A percentile compares a stretch with the other conserved stretches of the same genome.
Conservation (phyloP, 2,888 invertebrate species). For the Lysandra bellargus region DNA sequence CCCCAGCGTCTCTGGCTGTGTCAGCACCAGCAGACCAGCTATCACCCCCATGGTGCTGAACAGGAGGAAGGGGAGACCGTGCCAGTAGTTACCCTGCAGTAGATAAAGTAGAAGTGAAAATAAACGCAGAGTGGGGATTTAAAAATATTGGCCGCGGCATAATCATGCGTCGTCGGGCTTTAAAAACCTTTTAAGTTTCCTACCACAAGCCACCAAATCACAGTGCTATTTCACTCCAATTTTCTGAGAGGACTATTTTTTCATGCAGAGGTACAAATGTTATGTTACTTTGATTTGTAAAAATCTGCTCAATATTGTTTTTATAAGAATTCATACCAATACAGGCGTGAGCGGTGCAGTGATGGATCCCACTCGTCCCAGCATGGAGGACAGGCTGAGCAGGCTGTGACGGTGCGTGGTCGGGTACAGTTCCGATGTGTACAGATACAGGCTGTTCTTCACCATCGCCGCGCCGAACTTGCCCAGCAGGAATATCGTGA, state of each 20-base stretch:
- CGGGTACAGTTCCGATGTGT: slow-evolving; percentile 86
- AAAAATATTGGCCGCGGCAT: too few relatives aligned
- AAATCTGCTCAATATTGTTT: too few relatives aligned
- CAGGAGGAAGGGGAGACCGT: slow-evolving; percentile 73
- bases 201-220: too few relatives aligned
- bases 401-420: slow-evolving; percentile 84
- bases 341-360: slow-evolving; percentile 85
- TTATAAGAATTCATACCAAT: slow-evolving; percentile 63
- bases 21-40: slow-evolving; percentile 77
- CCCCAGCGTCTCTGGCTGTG: slow-evolving; percentile 83
- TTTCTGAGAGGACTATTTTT: too few relatives aligned
- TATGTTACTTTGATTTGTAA: too few relatives aligned
- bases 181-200: too few relatives aligned
- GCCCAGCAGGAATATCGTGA: slow-evolving; percentile 79
- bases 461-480: slow-evolving; percentile 84
- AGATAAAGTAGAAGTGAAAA: neutral
- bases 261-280: too few relatives aligned
- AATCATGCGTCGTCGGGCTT: too few relatives aligned
- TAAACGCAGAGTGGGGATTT: too few relatives aligned
- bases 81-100: slow-evolving; percentile 58
- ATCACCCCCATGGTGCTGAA: slow-evolving; percentile 77
- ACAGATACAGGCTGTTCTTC: slow-evolving; percentile 83
- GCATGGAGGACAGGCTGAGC: slow-evolving; percentile 86
- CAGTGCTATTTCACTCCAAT: too few relatives aligned
- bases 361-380: slow-evolving; percentile 86